Evolutionary conservation across 2,113 vertebrate species (phyloP), one percentile per base, ranked within the genome.

Genomic region (Lampris incognitus): DNA sequence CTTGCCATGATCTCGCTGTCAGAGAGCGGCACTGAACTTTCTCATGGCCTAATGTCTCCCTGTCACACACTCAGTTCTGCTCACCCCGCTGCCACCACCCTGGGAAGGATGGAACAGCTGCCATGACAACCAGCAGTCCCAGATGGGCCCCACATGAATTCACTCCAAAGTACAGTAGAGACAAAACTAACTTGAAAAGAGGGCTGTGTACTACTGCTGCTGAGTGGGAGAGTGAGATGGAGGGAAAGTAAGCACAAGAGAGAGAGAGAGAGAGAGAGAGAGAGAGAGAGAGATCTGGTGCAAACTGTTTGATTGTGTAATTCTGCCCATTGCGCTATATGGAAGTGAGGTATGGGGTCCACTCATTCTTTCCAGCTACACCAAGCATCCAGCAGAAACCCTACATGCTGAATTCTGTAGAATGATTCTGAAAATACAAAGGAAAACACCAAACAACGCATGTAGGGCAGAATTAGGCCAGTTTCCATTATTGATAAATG

Each of bases 111-210:
- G 83, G 81, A 81, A 64, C 59, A 3, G 66, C 62, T 54, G 68
- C 88, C 85, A 90, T 91, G 84, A 85, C 89, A 91, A 91, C 91
- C 85, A 72, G 79, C 74, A 50, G 74, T 88, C 87, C 88, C 87
- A 78, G 75, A 88, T 79, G 87, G 81, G 84, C 82, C 74, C 38
- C 71, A 84, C 78, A 72, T 24, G 56, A 88, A 76, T 78, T 79
- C 85, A 83, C 77, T 85, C 69, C 74, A 68, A 84, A 77, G 84
- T 91, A 91, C 90, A 90, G 85, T 87, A 79, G 74, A 36, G 57
- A 83, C 58, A 24, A 62, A 79, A 76, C 79, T 56, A 81, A 86
- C 46, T 83, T 77, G 74, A 69, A 69, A 67, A 42, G 74, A 76
- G 70, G 44, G 79, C 72, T 66, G 83, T 57, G 44, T 40, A 56